Percentiles rank a stretch among this genome's conserved stretches.
Conservation (phyloP, 2,113 vertebrate species). For the Serinus canaria region DNA sequence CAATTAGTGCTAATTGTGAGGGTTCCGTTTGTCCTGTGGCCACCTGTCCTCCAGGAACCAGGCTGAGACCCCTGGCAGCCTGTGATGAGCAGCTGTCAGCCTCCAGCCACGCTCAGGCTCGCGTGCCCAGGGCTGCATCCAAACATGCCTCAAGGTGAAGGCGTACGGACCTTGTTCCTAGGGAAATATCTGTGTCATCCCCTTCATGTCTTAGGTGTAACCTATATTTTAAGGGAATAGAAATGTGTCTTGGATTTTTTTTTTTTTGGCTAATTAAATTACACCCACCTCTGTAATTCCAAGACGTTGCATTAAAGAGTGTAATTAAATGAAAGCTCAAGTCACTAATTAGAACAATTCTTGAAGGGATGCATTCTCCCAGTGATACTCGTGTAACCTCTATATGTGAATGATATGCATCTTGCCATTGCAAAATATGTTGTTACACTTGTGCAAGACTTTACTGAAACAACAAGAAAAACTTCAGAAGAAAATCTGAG, state of each 20-base stretch:
- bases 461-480: background rate
- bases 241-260: background rate
- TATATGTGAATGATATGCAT: background rate
- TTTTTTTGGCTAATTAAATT: slow-evolving; percentile 40
- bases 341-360: slow-evolving; percentile 52
- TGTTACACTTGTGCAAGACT: background rate
- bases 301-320: slow-evolving; percentile 39
- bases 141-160: background rate
- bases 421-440: background rate
- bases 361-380: slow-evolving; percentile 42
- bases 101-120: background rate
- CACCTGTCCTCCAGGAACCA: slow-evolving; percentile 34
- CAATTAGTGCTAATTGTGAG: slow-evolving; percentile 65
- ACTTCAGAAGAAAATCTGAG: background rate
- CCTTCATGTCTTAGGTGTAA: background rate
- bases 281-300: slow-evolving; percentile 54
- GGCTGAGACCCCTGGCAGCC: background rate
- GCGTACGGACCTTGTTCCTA: fast-evolving
- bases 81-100: slow-evolving; percentile 60
- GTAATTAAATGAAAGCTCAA: slow-evolving; percentile 59
- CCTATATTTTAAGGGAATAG: slow-evolving; percentile 31
- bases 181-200: background rate
- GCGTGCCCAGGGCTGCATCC: background rate
- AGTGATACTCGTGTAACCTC: slow-evolving; percentile 15
- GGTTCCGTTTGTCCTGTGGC: background rate